phyloP scores from a whole-genome alignment of 1,140 invertebrate genomes.

The Eriosoma lanigerum region DNA sequence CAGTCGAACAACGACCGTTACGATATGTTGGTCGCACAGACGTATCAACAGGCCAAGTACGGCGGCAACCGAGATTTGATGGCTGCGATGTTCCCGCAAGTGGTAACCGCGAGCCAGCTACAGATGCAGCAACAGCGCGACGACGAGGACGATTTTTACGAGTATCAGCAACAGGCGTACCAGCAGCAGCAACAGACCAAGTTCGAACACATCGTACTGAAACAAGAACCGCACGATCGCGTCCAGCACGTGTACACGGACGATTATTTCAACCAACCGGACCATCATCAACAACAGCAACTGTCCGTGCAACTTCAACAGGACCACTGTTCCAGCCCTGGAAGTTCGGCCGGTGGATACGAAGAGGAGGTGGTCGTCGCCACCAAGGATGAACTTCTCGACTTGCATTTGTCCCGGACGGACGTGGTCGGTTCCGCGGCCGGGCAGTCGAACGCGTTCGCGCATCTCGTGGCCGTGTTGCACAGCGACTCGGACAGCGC shows the following conservation, averaged over 20 bases:
- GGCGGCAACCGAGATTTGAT: neutral
- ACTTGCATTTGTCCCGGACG: conserved; percentile 4
- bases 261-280: conserved; percentile 5
- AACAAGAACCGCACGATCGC: conserved; percentile 28
- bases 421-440: neutral
- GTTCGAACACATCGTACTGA: conserved; percentile 41
- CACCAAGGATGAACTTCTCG: neutral
- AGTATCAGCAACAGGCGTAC: conserved; percentile 32
- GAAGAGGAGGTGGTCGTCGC: conserved; percentile 35
- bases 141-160: conserved; percentile 37
- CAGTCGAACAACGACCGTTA: neutral
- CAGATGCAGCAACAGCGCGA: conserved; percentile 4
- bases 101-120: neutral
- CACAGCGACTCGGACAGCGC: conserved; percentile 36
- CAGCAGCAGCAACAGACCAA: conserved; percentile 15
- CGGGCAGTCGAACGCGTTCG: conserved; percentile 33
- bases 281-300: neutral
- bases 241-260: conserved; percentile 1
- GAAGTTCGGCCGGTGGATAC: conserved; percentile 27
- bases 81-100: conserved; percentile 46
- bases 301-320: conserved; percentile 31
- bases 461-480: conserved; percentile 32
- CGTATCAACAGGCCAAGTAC: conserved; percentile 39
- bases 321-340: conserved; percentile 31
- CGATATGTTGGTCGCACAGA: conserved; percentile 42